phyloP scores from a whole-genome alignment of 1,140 invertebrate species.

The Helicoverpa armigera region DNA sequence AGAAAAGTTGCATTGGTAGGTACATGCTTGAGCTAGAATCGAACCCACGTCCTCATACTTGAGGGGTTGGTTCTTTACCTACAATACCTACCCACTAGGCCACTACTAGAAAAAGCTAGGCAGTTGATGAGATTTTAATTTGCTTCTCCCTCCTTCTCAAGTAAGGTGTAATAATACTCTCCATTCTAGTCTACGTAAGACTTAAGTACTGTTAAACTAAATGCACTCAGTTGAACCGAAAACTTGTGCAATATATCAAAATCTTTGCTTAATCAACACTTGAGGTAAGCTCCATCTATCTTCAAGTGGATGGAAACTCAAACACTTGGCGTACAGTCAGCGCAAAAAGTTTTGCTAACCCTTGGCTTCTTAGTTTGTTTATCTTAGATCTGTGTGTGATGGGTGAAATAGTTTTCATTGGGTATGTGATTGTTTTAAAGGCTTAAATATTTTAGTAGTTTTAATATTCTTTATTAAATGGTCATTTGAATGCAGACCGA shows the following conservation, averaged over 20 bases:
- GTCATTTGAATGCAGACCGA: neutral
- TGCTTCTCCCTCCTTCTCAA: too few relatives aligned
- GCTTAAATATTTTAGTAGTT: neutral
- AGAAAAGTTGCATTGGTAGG: too few relatives aligned
- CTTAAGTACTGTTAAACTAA: neutral
- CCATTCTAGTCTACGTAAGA: too few relatives aligned
- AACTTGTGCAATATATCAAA: conserved; percentile 21
- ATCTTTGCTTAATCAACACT: neutral
- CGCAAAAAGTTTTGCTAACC: conserved; percentile 12
- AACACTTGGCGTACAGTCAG: conserved; percentile 5
- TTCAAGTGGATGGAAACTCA: conserved; percentile 5
- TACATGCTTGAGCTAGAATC: too few relatives aligned
- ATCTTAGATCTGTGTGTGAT: neutral
- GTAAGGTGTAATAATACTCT: too few relatives aligned
- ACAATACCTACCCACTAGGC: too few relatives aligned
- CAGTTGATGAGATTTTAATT: too few relatives aligned
- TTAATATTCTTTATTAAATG: too few relatives aligned
- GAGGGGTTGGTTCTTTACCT: too few relatives aligned
- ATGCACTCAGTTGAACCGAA: conserved; percentile 8
- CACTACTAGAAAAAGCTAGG: too few relatives aligned
- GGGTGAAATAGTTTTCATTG: neutral
- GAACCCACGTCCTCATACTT: too few relatives aligned
- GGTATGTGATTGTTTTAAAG: neutral
- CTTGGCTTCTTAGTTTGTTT: neutral
- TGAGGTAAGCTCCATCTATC: neutral